Conservation (phyloP, 2,113 vertebrate genomes). For the Rhinolophus ferrumequinum region DNA sequence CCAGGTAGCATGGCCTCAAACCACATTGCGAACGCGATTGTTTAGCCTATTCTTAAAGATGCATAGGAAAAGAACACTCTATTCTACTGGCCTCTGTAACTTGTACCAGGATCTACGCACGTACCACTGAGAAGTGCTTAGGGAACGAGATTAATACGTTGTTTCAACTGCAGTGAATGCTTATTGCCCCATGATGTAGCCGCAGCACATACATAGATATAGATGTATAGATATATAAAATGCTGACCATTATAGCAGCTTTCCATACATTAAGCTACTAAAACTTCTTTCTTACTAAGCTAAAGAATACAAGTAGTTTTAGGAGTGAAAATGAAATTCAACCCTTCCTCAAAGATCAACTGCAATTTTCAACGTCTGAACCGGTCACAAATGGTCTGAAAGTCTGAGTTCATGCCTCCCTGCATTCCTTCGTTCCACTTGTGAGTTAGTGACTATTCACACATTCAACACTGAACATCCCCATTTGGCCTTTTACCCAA, state of each 20-base stretch:
- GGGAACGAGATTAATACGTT: not conserved
- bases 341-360: not conserved
- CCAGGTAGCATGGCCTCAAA: not conserved
- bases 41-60: slow-evolving; percentile 5
- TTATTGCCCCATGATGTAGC: not conserved
- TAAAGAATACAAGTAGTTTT: slow-evolving; percentile 33
- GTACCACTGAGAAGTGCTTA: not conserved
- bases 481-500: not conserved
- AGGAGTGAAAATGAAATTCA: not conserved
- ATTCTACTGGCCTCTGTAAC: not conserved
- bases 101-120: not conserved
- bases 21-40: not conserved
- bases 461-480: not conserved
- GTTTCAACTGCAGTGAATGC: not conserved
- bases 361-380: slow-evolving; percentile 6
- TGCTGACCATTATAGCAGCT: not conserved
- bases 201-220: not conserved
- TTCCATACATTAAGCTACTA: not conserved
- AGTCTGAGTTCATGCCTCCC: not conserved
- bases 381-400: not conserved
- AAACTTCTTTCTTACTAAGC: not conserved
- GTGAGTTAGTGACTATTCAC: not conserved
- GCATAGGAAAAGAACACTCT: not conserved
- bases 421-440: not conserved
- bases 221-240: not conserved